Conservation (phyloP, 2,797 vertebrate species). For the Oreochromis grahami region DNA sequence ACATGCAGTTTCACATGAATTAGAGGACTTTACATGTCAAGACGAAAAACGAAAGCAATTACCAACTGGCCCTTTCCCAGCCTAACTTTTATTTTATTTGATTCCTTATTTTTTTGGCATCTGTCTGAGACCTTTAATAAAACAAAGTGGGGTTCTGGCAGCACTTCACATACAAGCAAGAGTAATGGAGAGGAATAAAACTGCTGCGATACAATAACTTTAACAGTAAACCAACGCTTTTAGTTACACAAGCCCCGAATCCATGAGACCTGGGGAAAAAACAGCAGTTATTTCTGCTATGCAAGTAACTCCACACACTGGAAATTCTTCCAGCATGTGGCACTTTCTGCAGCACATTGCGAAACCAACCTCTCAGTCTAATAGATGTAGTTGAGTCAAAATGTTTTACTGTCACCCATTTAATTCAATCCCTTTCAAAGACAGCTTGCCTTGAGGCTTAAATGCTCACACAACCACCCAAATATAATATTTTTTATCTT, state of each 20-base stretch:
- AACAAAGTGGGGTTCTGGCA: neutral
- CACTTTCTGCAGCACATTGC: neutral
- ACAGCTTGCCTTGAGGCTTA: neutral
- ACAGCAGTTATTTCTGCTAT: neutral
- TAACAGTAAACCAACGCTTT: neutral
- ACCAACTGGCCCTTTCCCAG: neutral
- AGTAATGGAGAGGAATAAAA: neutral
- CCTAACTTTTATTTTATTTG: neutral
- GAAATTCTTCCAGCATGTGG: neutral
- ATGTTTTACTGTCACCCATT: neutral
- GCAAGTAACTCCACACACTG: neutral
- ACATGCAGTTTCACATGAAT: neutral
- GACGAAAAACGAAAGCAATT: neutral
- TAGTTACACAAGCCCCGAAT: neutral
- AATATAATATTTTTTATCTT: neutral
- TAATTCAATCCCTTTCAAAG: neutral
- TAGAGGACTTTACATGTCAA: neutral
- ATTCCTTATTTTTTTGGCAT: neutral
- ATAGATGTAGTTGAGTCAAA: neutral
- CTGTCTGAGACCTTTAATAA: neutral
- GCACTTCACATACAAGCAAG: neutral
- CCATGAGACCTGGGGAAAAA: neutral
- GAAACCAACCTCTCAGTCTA: neutral
- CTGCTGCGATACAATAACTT: neutral
- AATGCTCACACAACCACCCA: neutral